A percentile compares a stretch with the other conserved stretches of the same genome.
These are phyloP conservation scores for Chymomyza amoena DNA, from an alignment of 2,888 invertebrate species.

Conservation along the genomic window DNA sequence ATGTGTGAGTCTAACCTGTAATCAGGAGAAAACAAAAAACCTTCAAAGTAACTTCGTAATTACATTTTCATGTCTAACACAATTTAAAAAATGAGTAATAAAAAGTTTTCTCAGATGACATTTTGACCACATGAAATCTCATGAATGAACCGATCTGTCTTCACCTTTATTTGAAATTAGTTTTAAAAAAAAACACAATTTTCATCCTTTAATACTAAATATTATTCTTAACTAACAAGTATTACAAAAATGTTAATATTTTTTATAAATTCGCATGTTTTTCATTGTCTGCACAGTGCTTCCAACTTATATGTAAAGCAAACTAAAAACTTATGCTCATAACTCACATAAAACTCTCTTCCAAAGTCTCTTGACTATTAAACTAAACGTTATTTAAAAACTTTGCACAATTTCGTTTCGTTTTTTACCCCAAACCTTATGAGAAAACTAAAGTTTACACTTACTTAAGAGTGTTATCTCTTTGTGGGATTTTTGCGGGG, in stretches of 20 bases:
- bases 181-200: no score
- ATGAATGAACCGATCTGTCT: no score
- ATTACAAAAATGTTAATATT: background rate
- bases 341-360: background rate
- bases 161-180: no score
- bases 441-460: background rate
- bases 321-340: background rate
- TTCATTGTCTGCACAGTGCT: background rate
- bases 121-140: no score
- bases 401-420: background rate
- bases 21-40: no score
- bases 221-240: background rate
- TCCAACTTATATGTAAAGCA: background rate
- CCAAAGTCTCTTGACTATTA: background rate
- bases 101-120: no score
- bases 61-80: no score
- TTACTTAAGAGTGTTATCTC: background rate
- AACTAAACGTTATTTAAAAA: background rate
- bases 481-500: background rate
- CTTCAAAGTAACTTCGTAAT: no score
- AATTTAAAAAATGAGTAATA: no score
- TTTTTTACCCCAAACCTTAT: background rate
- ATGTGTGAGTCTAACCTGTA: no score
- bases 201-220: no score
- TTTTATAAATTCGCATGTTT: background rate